Conservation (phyloP, 2,888 invertebrate genomes). For the Taenaris catops region DNA sequence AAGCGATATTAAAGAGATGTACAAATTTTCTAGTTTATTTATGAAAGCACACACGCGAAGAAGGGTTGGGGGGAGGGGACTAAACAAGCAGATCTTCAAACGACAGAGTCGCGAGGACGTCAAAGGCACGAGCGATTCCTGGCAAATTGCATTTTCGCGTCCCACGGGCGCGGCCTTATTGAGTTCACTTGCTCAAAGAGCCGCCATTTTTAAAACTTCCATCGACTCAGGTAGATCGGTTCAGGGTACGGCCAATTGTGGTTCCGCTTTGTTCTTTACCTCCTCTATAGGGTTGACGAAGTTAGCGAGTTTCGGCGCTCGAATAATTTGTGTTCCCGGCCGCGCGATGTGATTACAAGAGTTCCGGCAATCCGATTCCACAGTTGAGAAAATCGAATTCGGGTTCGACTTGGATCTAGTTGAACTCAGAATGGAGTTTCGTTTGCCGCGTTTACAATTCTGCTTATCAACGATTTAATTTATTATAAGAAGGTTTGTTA, state of each 20-base stretch:
- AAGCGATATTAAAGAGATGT: too few species aligned
- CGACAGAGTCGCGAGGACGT: conserved; percentile 48
- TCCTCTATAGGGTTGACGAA: conserved; percentile 72
- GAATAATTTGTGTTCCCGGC: conserved; percentile 74
- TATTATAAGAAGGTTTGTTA: not conserved
- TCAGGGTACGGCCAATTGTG: conserved; percentile 63
- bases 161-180: conserved; percentile 70
- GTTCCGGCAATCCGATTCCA: conserved; percentile 62
- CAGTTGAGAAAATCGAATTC: conserved; percentile 57
- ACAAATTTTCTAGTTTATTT: conserved; percentile 22
- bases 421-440: conserved; percentile 39
- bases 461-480: conserved; percentile 5
- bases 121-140: conserved; percentile 74
- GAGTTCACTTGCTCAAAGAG: conserved; percentile 71
- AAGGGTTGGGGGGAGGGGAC: conserved; percentile 16
- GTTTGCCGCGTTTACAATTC: conserved; percentile 39
- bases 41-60: conserved; percentile 24
- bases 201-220: conserved; percentile 75
- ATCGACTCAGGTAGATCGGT: conserved; percentile 60
- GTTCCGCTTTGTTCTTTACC: conserved; percentile 72
- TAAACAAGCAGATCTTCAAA: conserved; percentile 36
- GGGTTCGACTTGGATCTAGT: conserved; percentile 47
- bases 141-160: conserved; percentile 75
- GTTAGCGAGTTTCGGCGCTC: conserved; percentile 71
- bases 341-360: conserved; percentile 67